Percentiles rank a stretch among this genome's conserved stretches.
phyloP scores from a whole-genome alignment of 1,140 invertebrate species.

The Drosophila novamexicana region DNA sequence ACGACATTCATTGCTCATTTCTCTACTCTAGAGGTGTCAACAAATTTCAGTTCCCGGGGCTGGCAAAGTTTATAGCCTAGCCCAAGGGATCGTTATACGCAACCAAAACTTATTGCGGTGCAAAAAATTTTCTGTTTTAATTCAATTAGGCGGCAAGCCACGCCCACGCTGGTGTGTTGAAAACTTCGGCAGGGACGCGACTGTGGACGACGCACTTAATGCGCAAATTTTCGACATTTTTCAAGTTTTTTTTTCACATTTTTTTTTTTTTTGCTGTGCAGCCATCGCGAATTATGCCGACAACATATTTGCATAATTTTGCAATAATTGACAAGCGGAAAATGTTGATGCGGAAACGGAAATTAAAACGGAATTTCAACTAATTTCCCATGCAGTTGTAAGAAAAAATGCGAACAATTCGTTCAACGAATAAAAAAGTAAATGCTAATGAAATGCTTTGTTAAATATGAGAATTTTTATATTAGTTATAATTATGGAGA shows the following conservation, averaged over 20 bases:
- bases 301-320: conserved; percentile 77
- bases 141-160: conserved; percentile 66
- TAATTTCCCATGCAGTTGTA: conserved; percentile 54
- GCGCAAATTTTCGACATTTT: conserved; percentile 68
- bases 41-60: conserved; percentile 25
- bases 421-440: conserved; percentile 5
- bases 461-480: not conserved
- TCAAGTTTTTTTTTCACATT: conserved; percentile 9
- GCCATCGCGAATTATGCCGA: conserved; percentile 18
- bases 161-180: conserved; percentile 1
- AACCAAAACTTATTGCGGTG: conserved; percentile 69
- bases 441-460: conserved; percentile 3
- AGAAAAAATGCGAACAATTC: conserved; percentile 13
- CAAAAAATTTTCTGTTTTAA: conserved; percentile 77
- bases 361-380: conserved; percentile 78
- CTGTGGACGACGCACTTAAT: conserved; percentile 43
- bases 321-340: conserved; percentile 81
- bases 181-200: not conserved
- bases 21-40: conserved; percentile 27
- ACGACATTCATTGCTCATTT: conserved; percentile 21
- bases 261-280: conserved; percentile 28
- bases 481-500: conserved; percentile 2
- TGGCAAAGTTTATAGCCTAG: conserved; percentile 62
- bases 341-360: conserved; percentile 77
- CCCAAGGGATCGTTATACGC: conserved; percentile 28